These are phyloP conservation scores for Drosophila flavopinicola DNA, from an alignment of 2,888 invertebrate genomes.

Conservation along the genomic window DNA sequence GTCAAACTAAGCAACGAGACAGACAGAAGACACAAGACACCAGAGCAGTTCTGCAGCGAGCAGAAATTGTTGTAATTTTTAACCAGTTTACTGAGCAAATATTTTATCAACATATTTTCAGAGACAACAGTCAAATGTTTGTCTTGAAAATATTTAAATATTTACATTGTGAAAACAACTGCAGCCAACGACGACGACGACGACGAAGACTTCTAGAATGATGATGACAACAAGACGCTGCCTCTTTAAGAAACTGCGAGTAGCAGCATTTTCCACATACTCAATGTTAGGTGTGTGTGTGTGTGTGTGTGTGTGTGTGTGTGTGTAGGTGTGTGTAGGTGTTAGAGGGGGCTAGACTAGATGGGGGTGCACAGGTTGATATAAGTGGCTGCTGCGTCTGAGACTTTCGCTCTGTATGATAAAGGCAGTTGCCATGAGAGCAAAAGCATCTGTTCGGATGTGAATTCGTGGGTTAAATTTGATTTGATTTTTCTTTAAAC, in stretches of 20 bases:
- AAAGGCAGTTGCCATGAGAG: slow-evolving; percentile 6
- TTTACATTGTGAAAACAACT: slow-evolving; percentile 82
- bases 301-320: too few relatives aligned
- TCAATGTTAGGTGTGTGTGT: not conserved
- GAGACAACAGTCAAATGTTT: slow-evolving; percentile 82
- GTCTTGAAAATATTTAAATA: slow-evolving; percentile 84
- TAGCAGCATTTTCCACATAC: slow-evolving; percentile 15
- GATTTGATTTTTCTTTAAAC: too few relatives aligned
- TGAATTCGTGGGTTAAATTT: not conserved
- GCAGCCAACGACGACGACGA: slow-evolving; percentile 44
- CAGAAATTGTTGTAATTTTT: slow-evolving; percentile 73
- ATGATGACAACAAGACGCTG: slow-evolving; percentile 30
- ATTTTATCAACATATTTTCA: slow-evolving; percentile 82
- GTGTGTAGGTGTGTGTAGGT: not conserved
- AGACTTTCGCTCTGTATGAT: not conserved
- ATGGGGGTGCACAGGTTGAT: not conserved
- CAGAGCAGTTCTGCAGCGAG: slow-evolving; percentile 12
- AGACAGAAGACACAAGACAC: slow-evolving; percentile 14
- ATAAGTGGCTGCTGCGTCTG: not conserved
- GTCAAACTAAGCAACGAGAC: slow-evolving; percentile 46
- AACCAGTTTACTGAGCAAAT: slow-evolving; percentile 81
- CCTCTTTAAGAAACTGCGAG: slow-evolving; percentile 27
- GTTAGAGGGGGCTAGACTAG: not conserved
- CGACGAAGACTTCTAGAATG: slow-evolving; percentile 26
- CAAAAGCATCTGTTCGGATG: slow-evolving; percentile 1